These are phyloP conservation scores for human DNA, from an alignment of 2,113 vertebrate species.

Conservation along the genomic window GRCh38 chr17:53477001-53477500, in stretches of 20 bases:
- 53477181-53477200: not conserved
- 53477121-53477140: not conserved
- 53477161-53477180: not conserved
- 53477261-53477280: not conserved
- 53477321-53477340: not conserved
- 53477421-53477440: not conserved
- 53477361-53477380: not conserved
- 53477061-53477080: not conserved
- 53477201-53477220: not conserved
- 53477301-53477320: not conserved
- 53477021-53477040: not conserved
- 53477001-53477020: not conserved
- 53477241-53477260: not conserved
- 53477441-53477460: not conserved
- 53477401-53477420: not conserved
- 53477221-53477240: not conserved
- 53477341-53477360: not conserved
- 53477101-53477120: not conserved
- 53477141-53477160: not conserved
- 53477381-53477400: not conserved
- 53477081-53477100: not conserved
- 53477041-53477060: not conserved
- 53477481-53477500: slow-evolving; percentile 42
- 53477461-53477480: slow-evolving; percentile 12
- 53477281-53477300: not conserved